These are phyloP conservation scores for Lottia scabra DNA, from an alignment of 2,888 invertebrate species.

Conservation along the genomic window DNA sequence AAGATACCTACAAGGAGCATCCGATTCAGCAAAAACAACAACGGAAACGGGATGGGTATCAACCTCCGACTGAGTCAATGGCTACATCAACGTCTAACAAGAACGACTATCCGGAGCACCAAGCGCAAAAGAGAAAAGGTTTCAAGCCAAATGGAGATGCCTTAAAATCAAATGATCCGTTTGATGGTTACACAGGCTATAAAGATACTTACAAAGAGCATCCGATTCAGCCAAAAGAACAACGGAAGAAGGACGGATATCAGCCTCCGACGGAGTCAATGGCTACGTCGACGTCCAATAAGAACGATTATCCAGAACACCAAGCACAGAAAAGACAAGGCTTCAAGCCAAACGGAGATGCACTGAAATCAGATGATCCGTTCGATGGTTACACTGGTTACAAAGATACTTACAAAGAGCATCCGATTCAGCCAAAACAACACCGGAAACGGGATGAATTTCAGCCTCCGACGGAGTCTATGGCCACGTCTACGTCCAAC, in stretches of 20 bases:
- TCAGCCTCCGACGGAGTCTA: background rate
- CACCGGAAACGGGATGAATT: background rate
- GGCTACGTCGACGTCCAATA: conserved; percentile 9
- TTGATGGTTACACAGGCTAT: conserved; percentile 59
- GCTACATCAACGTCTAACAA: conserved; percentile 49
- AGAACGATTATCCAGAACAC: conserved; percentile 4
- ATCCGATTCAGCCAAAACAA: conserved; percentile 5
- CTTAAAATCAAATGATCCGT: conserved; percentile 49
- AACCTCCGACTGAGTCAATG: conserved; percentile 45
- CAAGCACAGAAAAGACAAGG: background rate
- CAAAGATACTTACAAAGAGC: conserved; percentile 9
- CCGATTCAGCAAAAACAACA: conserved; percentile 39
- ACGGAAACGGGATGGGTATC: conserved; percentile 40
- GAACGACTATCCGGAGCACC: conserved; percentile 40
- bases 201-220: conserved; percentile 53
- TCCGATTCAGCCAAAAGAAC: conserved; percentile 41
- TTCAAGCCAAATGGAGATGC: conserved; percentile 49
- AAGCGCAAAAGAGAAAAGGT: conserved; percentile 29
- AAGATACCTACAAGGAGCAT: conserved; percentile 33
- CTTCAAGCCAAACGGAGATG: conserved; percentile 12
- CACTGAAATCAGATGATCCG: background rate
- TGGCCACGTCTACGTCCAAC: conserved; percentile 12
- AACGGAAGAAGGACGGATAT: conserved; percentile 41
- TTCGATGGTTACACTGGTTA: conserved; percentile 17
- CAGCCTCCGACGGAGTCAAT: background rate